Conservation (phyloP, 2,888 invertebrate species). For the Conistra vaccinii region DNA sequence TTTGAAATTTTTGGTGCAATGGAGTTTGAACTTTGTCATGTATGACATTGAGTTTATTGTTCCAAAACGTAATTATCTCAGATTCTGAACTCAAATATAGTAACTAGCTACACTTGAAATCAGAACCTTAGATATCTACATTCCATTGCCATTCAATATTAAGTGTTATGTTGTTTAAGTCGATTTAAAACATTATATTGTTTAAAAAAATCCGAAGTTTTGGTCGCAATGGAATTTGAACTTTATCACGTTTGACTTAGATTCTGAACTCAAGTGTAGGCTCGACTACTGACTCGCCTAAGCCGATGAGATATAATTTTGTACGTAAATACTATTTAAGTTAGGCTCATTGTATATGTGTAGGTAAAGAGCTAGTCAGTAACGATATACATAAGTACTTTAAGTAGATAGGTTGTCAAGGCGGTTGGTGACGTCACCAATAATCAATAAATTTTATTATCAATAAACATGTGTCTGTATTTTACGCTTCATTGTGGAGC, state of each 20-base stretch:
- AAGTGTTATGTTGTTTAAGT: accelerated
- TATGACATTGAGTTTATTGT: background rate
- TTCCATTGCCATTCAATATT: background rate
- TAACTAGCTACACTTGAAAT: background rate
- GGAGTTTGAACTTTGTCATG: background rate
- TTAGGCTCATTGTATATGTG: constrained; percentile 53
- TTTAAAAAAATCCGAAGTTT: no score
- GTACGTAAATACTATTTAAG: constrained; percentile 20
- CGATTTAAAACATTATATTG: background rate
- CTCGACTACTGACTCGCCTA: constrained; percentile 24
- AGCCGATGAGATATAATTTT: constrained; percentile 39
- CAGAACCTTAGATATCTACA: background rate
- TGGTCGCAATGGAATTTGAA: background rate
- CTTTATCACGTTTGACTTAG: background rate
- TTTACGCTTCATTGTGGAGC: background rate
- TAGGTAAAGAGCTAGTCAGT: constrained; percentile 74
- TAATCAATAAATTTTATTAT: background rate
- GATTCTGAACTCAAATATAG: constrained; percentile 6
- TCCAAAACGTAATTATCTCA: background rate
- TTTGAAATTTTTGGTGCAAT: background rate
- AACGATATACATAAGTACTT: constrained; percentile 47
- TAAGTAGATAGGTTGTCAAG: constrained; percentile 33
- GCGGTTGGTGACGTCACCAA: constrained; percentile 18
- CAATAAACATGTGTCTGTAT: background rate
- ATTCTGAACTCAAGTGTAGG: constrained; percentile 19